Evolutionary conservation across 2,113 vertebrate genomes (phyloP).

Genomic region (Callipepla californica): DNA sequence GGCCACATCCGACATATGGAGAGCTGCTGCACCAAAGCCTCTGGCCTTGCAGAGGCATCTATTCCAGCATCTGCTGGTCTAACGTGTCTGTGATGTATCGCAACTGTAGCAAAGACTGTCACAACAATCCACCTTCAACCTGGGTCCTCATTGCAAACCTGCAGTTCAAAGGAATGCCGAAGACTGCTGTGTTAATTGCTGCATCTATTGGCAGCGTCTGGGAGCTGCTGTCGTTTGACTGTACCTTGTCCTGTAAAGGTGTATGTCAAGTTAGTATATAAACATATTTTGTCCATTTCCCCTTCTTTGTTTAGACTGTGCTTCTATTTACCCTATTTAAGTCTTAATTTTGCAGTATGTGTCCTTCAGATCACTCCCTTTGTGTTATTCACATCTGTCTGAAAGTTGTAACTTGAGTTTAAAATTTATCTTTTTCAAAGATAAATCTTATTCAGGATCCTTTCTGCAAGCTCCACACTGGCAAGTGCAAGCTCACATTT

Average conservation of each 20-base stretch:
- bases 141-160: background rate
- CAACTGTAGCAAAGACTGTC: background rate
- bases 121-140: background rate
- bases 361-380: background rate
- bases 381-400: background rate
- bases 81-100: background rate
- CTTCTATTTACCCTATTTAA: background rate
- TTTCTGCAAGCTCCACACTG: background rate
- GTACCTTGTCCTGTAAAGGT: background rate
- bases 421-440: background rate
- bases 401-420: background rate
- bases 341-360: background rate
- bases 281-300: background rate
- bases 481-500: background rate
- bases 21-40: background rate
- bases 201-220: background rate
- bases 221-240: background rate
- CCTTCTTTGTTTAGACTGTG: background rate
- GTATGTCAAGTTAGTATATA: background rate
- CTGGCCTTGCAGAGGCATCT: background rate
- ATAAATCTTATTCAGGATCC: background rate
- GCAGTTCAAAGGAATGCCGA: background rate
- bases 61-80: background rate
- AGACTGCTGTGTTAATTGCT: background rate
- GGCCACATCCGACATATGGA: background rate